phyloP scores from a whole-genome alignment of 2,797 vertebrate genomes.

The Paratrypauchen microcephalus region DNA sequence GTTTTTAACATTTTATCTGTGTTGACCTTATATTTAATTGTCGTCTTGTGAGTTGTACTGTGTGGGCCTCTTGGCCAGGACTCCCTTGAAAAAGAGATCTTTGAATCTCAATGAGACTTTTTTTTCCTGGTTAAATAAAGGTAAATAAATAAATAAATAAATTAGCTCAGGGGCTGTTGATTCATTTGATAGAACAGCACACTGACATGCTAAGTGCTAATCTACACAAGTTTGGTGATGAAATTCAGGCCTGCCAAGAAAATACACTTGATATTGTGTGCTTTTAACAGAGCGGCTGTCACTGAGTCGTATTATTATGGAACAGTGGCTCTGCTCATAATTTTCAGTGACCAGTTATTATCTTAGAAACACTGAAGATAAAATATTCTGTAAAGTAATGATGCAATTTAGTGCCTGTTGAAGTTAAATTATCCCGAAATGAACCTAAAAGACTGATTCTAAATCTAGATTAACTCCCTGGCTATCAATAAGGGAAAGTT shows the following conservation, averaged over 20 bases:
- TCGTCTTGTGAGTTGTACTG: too few species aligned
- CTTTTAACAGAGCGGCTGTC: background rate
- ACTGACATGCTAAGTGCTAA: slow-evolving; percentile 23
- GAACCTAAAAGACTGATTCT: background rate
- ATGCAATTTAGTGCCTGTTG: background rate
- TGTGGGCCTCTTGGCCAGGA: too few species aligned
- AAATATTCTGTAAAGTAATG: background rate
- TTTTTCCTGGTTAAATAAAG: too few species aligned
- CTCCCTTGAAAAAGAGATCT: too few species aligned
- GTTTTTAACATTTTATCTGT: too few species aligned
- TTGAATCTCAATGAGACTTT: too few species aligned
- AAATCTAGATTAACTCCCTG: background rate
- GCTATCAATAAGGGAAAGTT: background rate
- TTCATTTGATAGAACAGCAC: slow-evolving; percentile 57
- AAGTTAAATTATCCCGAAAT: background rate
- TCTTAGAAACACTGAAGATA: background rate
- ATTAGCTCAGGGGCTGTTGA: slow-evolving; percentile 58
- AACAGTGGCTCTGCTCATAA: background rate
- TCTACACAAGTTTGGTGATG: slow-evolving; percentile 15
- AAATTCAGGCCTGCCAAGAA: slow-evolving; percentile 14
- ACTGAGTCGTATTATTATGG: background rate
- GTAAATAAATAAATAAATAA: too few species aligned
- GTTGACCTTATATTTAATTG: too few species aligned
- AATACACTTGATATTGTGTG: background rate
- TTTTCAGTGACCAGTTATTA: background rate